Conservation (phyloP, 2,797 vertebrate genomes). For the Arnoldichthys spilopterus region DNA sequence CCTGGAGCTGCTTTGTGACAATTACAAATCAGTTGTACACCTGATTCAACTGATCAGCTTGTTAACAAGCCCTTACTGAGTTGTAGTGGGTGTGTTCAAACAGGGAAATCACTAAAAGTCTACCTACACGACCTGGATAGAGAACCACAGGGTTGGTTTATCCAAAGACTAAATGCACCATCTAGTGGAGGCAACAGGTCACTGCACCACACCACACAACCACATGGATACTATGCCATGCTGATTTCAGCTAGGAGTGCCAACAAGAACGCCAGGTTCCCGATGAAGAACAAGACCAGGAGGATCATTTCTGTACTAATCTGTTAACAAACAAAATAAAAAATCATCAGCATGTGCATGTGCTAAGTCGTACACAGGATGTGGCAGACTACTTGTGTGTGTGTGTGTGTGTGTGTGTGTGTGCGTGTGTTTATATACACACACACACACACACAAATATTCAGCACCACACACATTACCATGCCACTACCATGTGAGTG, state of each 20-base stretch:
- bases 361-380: not conserved
- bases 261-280: conserved; percentile 76
- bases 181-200: not conserved
- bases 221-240: conserved; percentile 45
- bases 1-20: no score
- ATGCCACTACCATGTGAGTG: not conserved
- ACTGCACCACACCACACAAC: no score
- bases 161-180: not conserved
- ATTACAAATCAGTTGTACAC: no score
- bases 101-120: no score
- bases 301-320: conserved; percentile 51
- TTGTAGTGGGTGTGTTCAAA: no score
- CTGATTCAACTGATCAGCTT: no score
- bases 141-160: not conserved
- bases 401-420: no score
- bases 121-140: no score
- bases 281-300: conserved; percentile 66
- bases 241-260: conserved; percentile 76
- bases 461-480: not conserved
- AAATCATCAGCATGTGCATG: not conserved
- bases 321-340: conserved; percentile 55
- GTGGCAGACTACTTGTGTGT: no score
- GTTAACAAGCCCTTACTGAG: no score
- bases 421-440: no score
- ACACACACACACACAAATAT: no score